Conservation (phyloP, 2,888 invertebrate species). For the Resseliella maxima region DNA sequence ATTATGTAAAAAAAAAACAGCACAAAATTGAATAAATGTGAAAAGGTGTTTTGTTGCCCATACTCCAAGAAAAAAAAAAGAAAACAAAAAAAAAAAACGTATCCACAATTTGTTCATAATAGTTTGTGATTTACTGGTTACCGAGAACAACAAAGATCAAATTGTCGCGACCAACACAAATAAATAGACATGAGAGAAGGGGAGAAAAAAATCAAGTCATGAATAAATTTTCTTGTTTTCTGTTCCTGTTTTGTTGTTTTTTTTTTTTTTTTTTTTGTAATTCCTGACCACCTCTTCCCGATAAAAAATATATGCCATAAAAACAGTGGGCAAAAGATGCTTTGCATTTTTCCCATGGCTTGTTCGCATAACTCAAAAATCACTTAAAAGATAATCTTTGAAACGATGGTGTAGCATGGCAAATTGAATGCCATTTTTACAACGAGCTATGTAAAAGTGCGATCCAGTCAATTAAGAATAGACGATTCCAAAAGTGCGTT, state of each 20-base stretch:
- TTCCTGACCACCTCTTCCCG: no score
- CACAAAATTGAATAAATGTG: neutral
- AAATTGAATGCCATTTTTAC: conserved; percentile 46
- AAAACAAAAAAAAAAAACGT: neutral
- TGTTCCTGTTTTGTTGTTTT: no score
- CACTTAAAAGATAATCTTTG: conserved; percentile 45
- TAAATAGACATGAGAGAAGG: no score
- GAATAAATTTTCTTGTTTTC: neutral
- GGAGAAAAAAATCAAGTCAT: neutral
- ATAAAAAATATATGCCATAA: neutral
- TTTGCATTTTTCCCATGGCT: neutral
- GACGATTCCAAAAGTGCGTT: conserved; percentile 11
- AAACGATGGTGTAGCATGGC: neutral
- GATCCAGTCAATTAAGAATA: conserved; percentile 48
- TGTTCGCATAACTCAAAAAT: conserved; percentile 31
- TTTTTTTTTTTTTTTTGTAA: neutral
- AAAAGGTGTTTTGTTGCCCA: neutral
- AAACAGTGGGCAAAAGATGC: neutral
- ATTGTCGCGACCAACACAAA: conserved; percentile 10
- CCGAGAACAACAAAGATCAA: neutral
- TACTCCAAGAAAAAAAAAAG: no score
- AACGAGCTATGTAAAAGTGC: neutral
- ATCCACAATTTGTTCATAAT: conserved; percentile 32
- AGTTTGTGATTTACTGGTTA: neutral
- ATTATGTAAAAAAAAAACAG: neutral